phyloP scores from a whole-genome alignment of 2,113 vertebrate genomes.

The Caretta caretta region DNA sequence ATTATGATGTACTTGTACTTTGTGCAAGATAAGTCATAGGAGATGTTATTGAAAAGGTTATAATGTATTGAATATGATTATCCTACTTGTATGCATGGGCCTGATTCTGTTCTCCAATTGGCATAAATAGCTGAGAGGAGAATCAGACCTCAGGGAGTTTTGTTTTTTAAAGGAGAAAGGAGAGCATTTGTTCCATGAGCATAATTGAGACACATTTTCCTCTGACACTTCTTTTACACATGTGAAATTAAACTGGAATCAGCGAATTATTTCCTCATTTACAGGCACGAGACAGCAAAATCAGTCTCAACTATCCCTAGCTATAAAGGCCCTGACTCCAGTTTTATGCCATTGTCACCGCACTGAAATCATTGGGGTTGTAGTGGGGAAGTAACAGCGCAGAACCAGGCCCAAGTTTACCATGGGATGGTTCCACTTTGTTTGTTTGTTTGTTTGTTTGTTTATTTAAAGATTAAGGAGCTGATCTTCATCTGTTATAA shows the following conservation, averaged over 20 bases:
- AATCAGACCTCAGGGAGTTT: neutral
- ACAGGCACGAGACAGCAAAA: neutral
- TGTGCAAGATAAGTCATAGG: no score
- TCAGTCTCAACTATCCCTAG: neutral
- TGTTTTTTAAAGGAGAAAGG: neutral
- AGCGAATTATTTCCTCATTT: neutral
- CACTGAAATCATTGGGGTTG: neutral
- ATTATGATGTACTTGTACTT: no score
- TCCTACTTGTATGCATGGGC: no score
- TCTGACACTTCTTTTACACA: neutral
- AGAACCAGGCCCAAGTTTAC: neutral
- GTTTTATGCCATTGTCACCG: neutral
- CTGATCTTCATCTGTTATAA: neutral
- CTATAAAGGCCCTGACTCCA: neutral
- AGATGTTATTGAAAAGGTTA: no score
- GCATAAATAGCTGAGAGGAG: neutral
- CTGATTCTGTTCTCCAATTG: neutral
- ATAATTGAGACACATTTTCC: neutral
- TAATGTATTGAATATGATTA: no score
- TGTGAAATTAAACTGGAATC: neutral
- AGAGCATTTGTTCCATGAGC: neutral
- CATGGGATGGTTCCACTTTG: neutral
- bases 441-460: neutral
- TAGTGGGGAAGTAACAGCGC: neutral
- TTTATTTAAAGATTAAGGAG: neutral